phyloP scores from a whole-genome alignment of 2,888 invertebrate species.

The Nephrotoma flavescens region DNA sequence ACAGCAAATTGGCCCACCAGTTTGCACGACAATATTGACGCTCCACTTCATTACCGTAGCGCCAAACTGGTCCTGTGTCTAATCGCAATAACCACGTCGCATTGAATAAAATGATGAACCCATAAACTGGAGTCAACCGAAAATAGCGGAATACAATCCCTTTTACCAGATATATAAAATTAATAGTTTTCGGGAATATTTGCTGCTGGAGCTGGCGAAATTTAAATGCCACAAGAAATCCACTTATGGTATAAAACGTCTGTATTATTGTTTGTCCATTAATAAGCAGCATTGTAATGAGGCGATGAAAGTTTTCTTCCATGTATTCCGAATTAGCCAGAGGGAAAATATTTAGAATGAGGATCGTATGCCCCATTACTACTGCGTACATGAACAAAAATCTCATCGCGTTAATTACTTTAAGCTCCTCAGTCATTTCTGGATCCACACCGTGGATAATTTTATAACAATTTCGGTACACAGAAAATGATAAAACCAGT shows the following conservation, averaged over 20 bases:
- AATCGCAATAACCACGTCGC: constrained; percentile 28
- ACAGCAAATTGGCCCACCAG: constrained; percentile 36
- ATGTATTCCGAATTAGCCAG: constrained; percentile 8
- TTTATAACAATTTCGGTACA: neutral
- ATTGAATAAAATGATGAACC: constrained; percentile 28
- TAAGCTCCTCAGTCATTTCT: neutral
- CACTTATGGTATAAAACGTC: constrained; percentile 40
- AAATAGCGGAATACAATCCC: neutral
- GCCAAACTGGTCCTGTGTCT: constrained; percentile 33
- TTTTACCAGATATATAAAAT: neutral
- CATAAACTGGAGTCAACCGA: constrained; percentile 32
- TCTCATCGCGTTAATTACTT: neutral
- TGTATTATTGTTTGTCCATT: constrained; percentile 39
- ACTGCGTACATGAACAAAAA: constrained; percentile 8
- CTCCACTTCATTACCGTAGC: constrained; percentile 25
- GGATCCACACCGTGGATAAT: neutral
- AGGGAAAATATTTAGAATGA: constrained; percentile 5
- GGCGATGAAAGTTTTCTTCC: constrained; percentile 4
- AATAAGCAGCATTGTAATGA: constrained; percentile 9
- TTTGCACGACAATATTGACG: constrained; percentile 28
- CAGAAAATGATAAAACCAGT: neutral
- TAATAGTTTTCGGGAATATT: neutral
- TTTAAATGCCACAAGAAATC: constrained; percentile 31
- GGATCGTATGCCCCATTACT: constrained; percentile 8
- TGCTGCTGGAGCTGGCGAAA: neutral